Evolutionary conservation across 2,113 vertebrate genomes (phyloP).

Genomic region (Eupsittula cactorum): DNA sequence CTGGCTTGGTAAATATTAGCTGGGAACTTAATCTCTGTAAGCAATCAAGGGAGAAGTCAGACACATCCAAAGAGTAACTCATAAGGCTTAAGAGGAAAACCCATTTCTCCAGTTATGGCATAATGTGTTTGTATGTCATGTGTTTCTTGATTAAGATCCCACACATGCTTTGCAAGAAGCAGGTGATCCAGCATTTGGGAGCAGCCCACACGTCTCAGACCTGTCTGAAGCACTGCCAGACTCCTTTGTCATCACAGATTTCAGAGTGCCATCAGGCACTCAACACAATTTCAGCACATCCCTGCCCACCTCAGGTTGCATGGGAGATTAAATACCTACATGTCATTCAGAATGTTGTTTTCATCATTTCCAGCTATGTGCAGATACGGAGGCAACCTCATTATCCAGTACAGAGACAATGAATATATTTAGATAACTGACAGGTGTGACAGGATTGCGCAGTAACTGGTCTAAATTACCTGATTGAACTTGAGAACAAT

Average conservation of each 20-base stretch:
- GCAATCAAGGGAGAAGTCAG: neutral
- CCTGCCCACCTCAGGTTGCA: accelerated
- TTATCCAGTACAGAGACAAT: neutral
- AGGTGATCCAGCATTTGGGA: neutral
- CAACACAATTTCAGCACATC: neutral
- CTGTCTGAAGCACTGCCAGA: neutral
- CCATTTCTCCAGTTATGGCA: neutral
- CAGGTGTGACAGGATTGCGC: neutral
- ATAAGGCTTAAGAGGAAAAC: neutral
- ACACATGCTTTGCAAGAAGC: neutral
- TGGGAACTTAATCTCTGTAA: neutral
- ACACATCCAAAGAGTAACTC: neutral
- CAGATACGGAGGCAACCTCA: neutral
- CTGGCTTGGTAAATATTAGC: neutral
- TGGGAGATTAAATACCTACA: neutral
- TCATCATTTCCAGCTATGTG: neutral
- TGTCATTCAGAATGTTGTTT: neutral
- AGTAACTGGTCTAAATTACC: neutral
- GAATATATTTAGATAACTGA: neutral
- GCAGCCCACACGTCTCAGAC: neutral
- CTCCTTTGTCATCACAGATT: neutral
- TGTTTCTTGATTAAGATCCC: neutral
- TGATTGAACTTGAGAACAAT: neutral
- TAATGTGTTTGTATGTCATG: neutral
- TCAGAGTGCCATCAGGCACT: neutral